Evolutionary conservation across 2,113 vertebrate genomes (phyloP).

Genomic region (Paedocypris sp.): DNA sequence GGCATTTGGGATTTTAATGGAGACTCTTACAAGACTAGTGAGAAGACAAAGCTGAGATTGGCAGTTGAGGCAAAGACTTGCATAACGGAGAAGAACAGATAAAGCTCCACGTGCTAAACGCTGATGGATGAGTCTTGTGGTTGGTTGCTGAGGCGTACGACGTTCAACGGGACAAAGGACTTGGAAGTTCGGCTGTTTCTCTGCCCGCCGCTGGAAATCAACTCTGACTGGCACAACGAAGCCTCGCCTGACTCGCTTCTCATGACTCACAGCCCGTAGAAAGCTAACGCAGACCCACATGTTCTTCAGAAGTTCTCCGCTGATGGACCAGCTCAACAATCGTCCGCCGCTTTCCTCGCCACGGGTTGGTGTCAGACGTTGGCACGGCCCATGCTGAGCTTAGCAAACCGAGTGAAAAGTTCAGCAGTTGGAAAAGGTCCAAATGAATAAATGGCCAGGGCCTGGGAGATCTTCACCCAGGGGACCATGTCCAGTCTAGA

Average conservation of each 20-base stretch:
- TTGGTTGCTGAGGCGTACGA: slow-evolving; percentile 14
- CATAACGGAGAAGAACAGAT: too few relatives aligned
- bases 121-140: slow-evolving; percentile 14
- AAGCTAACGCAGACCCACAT: too few relatives aligned
- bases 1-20: too few relatives aligned
- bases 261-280: too few relatives aligned
- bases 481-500: slow-evolving; percentile 47
- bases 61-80: too few relatives aligned
- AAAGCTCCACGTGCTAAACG: slow-evolving; percentile 25
- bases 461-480: slow-evolving; percentile 41
- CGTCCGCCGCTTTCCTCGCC: background rate
- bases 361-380: background rate
- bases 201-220: too few relatives aligned
- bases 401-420: slow-evolving; percentile 5
- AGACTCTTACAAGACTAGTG: too few relatives aligned
- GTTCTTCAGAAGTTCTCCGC: background rate
- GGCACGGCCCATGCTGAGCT: background rate
- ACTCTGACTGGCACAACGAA: too few relatives aligned
- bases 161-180: background rate
- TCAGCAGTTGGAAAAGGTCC: slow-evolving; percentile 45
- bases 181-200: too few relatives aligned
- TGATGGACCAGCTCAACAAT: background rate
- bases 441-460: slow-evolving; percentile 43
- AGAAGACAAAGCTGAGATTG: too few relatives aligned
- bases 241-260: too few relatives aligned